Evolutionary conservation across 2,888 invertebrate genomes (phyloP), one percentile per base, ranked within the genome.

Genomic region (Pterostichus madidus): DNA sequence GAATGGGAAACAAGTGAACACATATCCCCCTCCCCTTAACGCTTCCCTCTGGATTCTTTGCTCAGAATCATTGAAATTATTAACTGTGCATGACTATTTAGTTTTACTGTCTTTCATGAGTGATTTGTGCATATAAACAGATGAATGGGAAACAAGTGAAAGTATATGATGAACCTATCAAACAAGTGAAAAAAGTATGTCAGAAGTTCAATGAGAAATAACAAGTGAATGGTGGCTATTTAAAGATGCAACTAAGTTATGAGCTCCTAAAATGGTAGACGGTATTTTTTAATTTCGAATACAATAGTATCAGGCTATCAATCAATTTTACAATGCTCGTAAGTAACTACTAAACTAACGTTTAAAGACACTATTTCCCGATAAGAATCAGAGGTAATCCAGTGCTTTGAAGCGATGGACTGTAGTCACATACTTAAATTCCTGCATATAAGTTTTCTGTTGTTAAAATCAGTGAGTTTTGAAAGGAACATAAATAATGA

Each of bases 201-300:
- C 56, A 56, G 56, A 56, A 56, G 56, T 56, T 56, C 56, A 56
- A 13, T 6, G 17, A 56, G 17, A 39, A 39, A 39, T 56, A 15
- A 24, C 24, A 24, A 56, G 56, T 56, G 56, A 56, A 56, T 56
- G 56, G 15, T 11, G 56, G 15, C 5, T 49, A 49, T 39, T 5
- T 49, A n/a, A 56, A 56, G 56, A 56, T 56, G 39, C 39, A 39
- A 39, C 39, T 17, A 10, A 8, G 2, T n/a, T 56, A 56, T 10
- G 13, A 13, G 56, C 11, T 13, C 56, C 56, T 56, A 13, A 56
- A 56, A 56, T 17, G 56, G 56, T 17, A 49, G 10, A 49, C 11
- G 49, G 49, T 49, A 56, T 56, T 17, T 56, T 56, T 2, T 56
- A 56, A 56, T 17, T 56, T 56, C 15, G 56, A 56, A 49, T 49